Percentiles rank a stretch among this genome's conserved stretches.
These are phyloP conservation scores for Scaptomyza parva DNA, from an alignment of 2,888 invertebrate genomes.

Conservation along the genomic window DNA sequence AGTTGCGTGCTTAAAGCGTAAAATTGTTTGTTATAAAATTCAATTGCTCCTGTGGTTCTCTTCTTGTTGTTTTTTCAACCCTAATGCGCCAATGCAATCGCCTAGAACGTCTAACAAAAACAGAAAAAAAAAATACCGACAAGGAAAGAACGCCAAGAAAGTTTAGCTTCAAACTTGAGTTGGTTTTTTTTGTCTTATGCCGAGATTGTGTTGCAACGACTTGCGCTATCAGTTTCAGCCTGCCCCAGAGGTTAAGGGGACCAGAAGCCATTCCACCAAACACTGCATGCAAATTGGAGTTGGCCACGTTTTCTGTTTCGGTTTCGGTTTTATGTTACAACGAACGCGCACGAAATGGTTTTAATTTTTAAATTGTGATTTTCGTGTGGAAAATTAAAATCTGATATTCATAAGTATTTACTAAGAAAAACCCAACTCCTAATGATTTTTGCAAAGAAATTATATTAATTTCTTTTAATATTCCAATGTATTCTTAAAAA, in stretches of 20 bases:
- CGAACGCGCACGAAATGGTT: conserved; percentile 4
- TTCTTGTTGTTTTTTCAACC: conserved; percentile 26
- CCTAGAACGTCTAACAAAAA: conserved; percentile 34
- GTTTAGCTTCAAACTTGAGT: conserved; percentile 51
- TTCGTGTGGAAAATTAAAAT: neutral
- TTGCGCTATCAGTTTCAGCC: conserved; percentile 43
- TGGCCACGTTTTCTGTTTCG: neutral
- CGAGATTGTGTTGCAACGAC: conserved; percentile 47
- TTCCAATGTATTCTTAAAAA: too few species aligned
- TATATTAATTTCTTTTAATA: too few species aligned
- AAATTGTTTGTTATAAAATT: conserved; percentile 80
- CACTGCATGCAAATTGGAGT: conserved; percentile 29
- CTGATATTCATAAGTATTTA: too few species aligned
- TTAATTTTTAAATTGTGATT: neutral
- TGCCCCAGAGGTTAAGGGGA: neutral
- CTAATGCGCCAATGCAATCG: conserved; percentile 66
- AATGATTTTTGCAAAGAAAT: too few species aligned
- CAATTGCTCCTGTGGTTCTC: conserved; percentile 59
- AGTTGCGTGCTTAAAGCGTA: conserved; percentile 73
- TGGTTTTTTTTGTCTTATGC: conserved; percentile 42
- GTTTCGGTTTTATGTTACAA: neutral
- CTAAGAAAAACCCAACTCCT: too few species aligned
- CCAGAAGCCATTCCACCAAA: neutral
- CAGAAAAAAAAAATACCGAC: conserved; percentile 6
- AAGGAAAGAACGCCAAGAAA: conserved; percentile 51